Evolutionary conservation across 2,888 invertebrate genomes (phyloP).

Genomic region (Campoletis raptor): DNA sequence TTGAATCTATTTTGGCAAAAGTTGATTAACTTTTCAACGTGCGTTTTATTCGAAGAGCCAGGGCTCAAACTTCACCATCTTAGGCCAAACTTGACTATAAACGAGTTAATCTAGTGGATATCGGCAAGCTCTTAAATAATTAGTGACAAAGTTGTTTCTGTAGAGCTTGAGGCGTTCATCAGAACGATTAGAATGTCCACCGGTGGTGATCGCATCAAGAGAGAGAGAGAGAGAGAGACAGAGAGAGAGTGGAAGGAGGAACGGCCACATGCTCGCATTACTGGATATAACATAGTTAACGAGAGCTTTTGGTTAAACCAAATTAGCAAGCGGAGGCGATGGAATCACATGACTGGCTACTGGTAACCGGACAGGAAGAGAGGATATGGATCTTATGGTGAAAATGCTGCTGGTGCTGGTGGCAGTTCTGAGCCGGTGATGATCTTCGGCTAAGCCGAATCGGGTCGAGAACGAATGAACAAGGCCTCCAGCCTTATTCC

Average conservation of each 20-base stretch:
- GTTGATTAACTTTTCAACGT: not conserved
- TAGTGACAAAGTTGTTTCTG: slow-evolving; percentile 62
- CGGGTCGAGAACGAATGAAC: slow-evolving; percentile 73
- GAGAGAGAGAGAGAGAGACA: not conserved
- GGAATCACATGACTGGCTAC: slow-evolving; percentile 62
- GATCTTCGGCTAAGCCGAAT: slow-evolving; percentile 76
- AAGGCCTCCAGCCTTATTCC: slow-evolving; percentile 67
- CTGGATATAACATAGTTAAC: slow-evolving; percentile 81
- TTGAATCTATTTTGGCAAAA: no score
- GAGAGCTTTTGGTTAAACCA: slow-evolving; percentile 81
- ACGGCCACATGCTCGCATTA: slow-evolving; percentile 81
- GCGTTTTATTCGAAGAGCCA: not conserved
- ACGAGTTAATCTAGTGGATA: slow-evolving; percentile 13
- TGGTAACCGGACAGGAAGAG: slow-evolving; percentile 46
- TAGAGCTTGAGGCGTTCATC: slow-evolving; percentile 53
- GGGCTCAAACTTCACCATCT: not conserved
- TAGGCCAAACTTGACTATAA: not conserved
- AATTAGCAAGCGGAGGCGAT: slow-evolving; percentile 72
- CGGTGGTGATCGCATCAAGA: slow-evolving; percentile 30
- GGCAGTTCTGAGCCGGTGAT: slow-evolving; percentile 74
- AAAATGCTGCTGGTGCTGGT: slow-evolving; percentile 12
- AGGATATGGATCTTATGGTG: slow-evolving; percentile 48
- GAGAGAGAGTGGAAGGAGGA: slow-evolving; percentile 76
- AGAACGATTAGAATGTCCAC: slow-evolving; percentile 31
- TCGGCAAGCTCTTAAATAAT: slow-evolving; percentile 40